Percentiles rank a stretch among this genome's conserved stretches.
phyloP scores from a whole-genome alignment of 2,113 vertebrate species.

The Mellivora capensis region DNA sequence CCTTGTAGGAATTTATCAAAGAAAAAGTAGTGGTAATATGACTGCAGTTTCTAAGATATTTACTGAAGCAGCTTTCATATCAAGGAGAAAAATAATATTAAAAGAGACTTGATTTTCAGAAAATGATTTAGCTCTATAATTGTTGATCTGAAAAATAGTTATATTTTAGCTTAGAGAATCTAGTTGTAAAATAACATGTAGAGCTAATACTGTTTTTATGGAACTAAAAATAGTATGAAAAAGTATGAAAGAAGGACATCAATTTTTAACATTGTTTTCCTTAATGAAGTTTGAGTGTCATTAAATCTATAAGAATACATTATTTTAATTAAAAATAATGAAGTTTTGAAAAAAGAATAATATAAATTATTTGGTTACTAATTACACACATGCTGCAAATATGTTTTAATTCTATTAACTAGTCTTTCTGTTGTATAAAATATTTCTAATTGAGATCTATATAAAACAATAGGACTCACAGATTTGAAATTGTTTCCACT shows the following conservation, averaged over 20 bases:
- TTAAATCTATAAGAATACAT: neutral
- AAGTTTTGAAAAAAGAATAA: neutral
- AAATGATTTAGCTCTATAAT: neutral
- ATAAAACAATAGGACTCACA: neutral
- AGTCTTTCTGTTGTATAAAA: neutral
- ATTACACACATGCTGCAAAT: neutral
- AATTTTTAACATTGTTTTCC: neutral
- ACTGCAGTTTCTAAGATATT: neutral
- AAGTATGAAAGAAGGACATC: neutral
- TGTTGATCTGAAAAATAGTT: neutral
- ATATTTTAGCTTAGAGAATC: neutral
- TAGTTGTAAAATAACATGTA: neutral
- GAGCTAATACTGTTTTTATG: neutral
- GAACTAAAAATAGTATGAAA: neutral
- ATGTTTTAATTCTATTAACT: neutral
- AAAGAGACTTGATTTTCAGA: neutral
- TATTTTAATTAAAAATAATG: neutral
- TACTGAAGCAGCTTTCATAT: neutral
- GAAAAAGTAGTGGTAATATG: neutral
- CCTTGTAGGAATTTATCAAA: neutral
- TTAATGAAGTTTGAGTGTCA: neutral
- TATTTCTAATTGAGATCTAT: neutral
- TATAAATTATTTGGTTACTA: neutral
- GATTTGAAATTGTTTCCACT: neutral
- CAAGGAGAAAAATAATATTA: neutral